Conservation (phyloP, 2,797 vertebrate genomes). For the Rhincodon typus region DNA sequence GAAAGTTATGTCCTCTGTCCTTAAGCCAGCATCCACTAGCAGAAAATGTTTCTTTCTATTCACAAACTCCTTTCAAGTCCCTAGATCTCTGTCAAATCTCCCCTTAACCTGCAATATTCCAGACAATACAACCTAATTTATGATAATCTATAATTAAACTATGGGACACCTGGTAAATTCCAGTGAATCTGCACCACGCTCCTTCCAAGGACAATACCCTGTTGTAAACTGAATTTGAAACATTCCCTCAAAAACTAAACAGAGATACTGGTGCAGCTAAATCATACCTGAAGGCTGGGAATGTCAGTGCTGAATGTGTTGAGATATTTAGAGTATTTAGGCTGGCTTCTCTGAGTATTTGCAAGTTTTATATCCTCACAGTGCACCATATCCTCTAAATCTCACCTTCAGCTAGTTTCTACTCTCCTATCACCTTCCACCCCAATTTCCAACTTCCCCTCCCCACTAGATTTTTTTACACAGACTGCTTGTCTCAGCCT, state of each 20-base stretch:
- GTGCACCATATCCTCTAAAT: not conserved
- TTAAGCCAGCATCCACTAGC: not conserved
- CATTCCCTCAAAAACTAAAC: not conserved
- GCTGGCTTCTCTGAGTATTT: not conserved
- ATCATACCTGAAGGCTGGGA: not conserved
- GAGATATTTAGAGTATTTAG: not conserved
- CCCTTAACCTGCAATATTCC: not conserved
- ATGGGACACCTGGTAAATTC: not conserved
- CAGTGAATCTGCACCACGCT: not conserved
- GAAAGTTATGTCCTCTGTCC: not conserved
- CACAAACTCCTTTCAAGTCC: not conserved
- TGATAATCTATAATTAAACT: not conserved
- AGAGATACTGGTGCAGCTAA: not conserved
- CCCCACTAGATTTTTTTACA: not conserved
- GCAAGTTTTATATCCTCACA: not conserved
- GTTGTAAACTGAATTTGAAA: not conserved
- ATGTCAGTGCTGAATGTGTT: not conserved
- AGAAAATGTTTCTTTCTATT: too few species aligned
- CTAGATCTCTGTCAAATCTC: not conserved
- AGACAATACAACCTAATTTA: not conserved
- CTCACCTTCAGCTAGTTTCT: not conserved
- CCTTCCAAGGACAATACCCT: not conserved
- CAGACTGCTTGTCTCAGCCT: not conserved
- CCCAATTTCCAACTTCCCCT: not conserved
- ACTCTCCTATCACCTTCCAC: not conserved